Percentiles rank a stretch among this genome's conserved stretches.
These are phyloP conservation scores for Toxotes chatareus DNA, from an alignment of 2,113 vertebrate species.

Conservation along the genomic window DNA sequence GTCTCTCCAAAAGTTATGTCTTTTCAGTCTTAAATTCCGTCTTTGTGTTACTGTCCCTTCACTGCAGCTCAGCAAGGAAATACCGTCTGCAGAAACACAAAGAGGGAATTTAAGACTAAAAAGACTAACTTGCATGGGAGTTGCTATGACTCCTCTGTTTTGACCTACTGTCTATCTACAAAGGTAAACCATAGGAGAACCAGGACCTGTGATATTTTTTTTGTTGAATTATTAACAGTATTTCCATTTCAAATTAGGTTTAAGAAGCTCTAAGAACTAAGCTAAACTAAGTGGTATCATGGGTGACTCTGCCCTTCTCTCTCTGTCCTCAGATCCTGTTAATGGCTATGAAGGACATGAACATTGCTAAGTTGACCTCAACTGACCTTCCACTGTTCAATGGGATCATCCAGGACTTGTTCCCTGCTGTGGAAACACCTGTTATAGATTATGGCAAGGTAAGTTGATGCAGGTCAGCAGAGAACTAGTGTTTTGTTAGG, in stretches of 20 bases:
- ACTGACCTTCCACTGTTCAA: conserved; percentile 88
- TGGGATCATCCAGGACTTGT: conserved; percentile 90
- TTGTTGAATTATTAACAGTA: not conserved
- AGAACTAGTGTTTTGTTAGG: not conserved
- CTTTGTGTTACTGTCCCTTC: not conserved
- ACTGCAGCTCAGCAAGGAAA: not conserved
- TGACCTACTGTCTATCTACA: not conserved
- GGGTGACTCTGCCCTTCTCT: not conserved
- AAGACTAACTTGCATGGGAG: not conserved
- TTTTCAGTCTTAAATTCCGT: not conserved
- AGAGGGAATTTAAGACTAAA: conserved; percentile 2
- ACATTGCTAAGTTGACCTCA: conserved; percentile 88
- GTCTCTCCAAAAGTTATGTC: not conserved
- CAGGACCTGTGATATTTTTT: not conserved
- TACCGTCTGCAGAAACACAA: not conserved
- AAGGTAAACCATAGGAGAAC: not conserved
- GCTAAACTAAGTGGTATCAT: not conserved
- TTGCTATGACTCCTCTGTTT: not conserved
- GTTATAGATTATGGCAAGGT: conserved; percentile 87
- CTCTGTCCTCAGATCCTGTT: conserved; percentile 84
- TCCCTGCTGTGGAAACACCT: conserved; percentile 86
- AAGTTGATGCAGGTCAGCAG: not conserved
- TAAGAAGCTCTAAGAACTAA: not conserved
- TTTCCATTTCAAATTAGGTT: not conserved
- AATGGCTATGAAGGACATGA: conserved; percentile 93